phyloP scores from a whole-genome alignment of 1,140 invertebrate species.

The Pseudoatta argentina region DNA sequence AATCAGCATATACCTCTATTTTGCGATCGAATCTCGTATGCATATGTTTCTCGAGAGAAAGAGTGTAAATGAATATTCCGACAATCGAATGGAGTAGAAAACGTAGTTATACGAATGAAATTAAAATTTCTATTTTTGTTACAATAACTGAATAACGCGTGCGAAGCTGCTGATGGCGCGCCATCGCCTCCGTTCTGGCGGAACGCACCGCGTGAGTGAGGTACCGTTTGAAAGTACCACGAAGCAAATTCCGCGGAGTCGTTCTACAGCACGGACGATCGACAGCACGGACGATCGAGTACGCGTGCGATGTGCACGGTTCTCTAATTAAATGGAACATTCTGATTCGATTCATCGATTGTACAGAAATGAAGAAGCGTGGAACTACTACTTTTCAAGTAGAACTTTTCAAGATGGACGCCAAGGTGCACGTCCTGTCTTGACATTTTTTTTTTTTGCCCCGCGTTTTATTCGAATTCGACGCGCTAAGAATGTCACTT shows the following conservation, averaged over 20 bases:
- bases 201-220: slow-evolving; percentile 74
- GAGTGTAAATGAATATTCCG: neutral
- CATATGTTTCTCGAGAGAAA: neutral
- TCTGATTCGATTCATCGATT: neutral
- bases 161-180: neutral
- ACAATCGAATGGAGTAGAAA: neutral
- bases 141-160: neutral
- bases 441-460: neutral
- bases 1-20: neutral
- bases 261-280: slow-evolving; percentile 39
- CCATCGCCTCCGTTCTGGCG: slow-evolving; percentile 70
- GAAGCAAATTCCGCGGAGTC: slow-evolving; percentile 71
- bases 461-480: neutral
- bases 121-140: slow-evolving; percentile 3
- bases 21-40: neutral
- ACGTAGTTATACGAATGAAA: neutral
- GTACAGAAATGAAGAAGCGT: neutral
- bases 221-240: slow-evolving; percentile 84
- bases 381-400: neutral
- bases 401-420: neutral
- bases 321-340: slow-evolving; percentile 60
- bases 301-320: neutral
- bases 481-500: neutral
- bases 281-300: neutral
- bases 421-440: neutral